These are phyloP conservation scores for Metridium senile DNA, from an alignment of 92 coral and sea anemone species.

Conservation along the genomic window DNA sequence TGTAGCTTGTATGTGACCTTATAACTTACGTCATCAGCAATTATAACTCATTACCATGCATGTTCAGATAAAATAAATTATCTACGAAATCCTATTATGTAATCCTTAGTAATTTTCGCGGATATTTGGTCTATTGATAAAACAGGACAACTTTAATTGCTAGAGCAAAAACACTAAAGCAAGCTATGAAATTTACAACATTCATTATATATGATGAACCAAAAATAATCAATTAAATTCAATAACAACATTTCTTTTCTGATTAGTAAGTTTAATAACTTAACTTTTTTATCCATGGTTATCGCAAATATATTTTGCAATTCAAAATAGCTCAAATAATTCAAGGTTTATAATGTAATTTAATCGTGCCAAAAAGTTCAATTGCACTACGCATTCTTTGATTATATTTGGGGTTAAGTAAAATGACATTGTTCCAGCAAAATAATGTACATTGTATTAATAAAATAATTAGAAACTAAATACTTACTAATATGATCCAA, in stretches of 20 bases:
- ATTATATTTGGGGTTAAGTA: background rate
- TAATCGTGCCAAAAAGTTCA: background rate
- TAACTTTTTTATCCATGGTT: no score
- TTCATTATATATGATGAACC: no score
- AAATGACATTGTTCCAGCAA: background rate
- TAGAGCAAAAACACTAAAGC: no score
- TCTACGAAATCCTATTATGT: background rate
- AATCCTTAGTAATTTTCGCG: background rate
- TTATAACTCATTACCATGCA: background rate
- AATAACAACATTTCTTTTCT: no score
- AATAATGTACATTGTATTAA: background rate
- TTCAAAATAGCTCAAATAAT: background rate
- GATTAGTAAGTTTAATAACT: no score
- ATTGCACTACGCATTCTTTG: background rate
- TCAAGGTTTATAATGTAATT: background rate
- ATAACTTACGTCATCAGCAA: background rate
- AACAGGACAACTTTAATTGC: background rate
- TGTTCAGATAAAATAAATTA: no score
- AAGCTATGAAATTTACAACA: no score
- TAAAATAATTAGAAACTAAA: background rate
- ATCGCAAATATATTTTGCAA: background rate
- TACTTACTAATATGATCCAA: constrained; percentile 96
- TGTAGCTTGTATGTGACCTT: no score
- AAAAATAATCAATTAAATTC: no score
- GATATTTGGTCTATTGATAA: background rate